These are phyloP conservation scores for Reticulitermes speratus DNA, from an alignment of 1,140 invertebrate genomes.

Conservation along the genomic window DNA sequence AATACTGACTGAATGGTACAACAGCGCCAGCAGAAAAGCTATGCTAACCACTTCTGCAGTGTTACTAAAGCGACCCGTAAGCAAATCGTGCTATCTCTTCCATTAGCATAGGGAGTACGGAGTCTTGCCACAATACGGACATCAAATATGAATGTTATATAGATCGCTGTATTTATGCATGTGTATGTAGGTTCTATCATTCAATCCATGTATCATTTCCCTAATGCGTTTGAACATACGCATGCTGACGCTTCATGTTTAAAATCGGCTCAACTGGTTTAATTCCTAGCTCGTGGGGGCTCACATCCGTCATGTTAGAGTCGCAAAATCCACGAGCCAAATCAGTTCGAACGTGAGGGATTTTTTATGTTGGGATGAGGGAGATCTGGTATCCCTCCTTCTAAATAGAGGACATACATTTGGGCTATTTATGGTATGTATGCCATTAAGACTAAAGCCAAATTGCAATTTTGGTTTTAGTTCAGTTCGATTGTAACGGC, in stretches of 20 bases:
- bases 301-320: not conserved
- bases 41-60: no score
- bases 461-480: constrained; percentile 5
- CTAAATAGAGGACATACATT: not conserved
- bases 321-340: not conserved
- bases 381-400: not conserved
- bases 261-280: constrained; percentile 9
- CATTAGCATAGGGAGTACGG: not conserved
- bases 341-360: constrained; percentile 10
- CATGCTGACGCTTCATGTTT: not conserved
- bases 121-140: not conserved
- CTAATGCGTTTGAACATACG: not conserved
- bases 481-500: not conserved
- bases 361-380: not conserved
- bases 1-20: no score
- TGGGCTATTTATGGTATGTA: not conserved
- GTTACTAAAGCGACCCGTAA: no score
- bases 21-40: no score
- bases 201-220: constrained; percentile 12
- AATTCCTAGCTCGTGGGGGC: not conserved
- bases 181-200: not conserved
- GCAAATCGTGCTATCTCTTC: not conserved
- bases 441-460: constrained; percentile 16
- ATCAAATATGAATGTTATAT: not conserved
- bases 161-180: not conserved